A percentile compares a stretch with the other conserved stretches of the same genome.
These are phyloP conservation scores for Amblyopsis hoosieri DNA, from an alignment of 2,797 vertebrate genomes.

Conservation along the genomic window DNA sequence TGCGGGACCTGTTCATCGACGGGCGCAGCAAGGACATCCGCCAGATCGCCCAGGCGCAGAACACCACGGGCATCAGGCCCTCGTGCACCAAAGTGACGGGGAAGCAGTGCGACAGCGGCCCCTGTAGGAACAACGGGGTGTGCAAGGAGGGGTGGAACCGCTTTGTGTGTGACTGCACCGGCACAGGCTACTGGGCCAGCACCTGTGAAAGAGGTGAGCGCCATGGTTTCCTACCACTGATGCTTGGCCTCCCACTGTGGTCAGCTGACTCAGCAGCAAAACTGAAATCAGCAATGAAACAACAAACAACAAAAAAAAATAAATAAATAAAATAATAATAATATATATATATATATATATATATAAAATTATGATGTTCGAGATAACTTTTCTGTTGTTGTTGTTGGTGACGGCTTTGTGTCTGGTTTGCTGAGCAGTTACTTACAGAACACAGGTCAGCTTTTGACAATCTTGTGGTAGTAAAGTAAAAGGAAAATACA, in stretches of 20 bases:
- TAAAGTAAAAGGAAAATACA: no score
- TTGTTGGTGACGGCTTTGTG: no score
- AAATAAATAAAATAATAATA: no score
- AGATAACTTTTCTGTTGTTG: no score
- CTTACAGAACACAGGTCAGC: not conserved
- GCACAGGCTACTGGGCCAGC: slow-evolving; percentile 91
- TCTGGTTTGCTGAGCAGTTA: no score
- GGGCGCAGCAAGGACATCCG: slow-evolving; percentile 96
- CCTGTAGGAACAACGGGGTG: slow-evolving; percentile 89
- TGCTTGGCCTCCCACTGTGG: no score
- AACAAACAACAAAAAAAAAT: no score
- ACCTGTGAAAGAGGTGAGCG: slow-evolving; percentile 92
- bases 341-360: no score
- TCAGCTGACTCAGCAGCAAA: no score
- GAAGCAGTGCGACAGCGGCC: slow-evolving; percentile 92
- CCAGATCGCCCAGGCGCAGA: slow-evolving; percentile 91
- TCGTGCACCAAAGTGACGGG: slow-evolving; percentile 86
- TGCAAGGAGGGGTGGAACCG: slow-evolving; percentile 98
- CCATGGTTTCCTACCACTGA: not conserved
- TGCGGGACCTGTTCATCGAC: slow-evolving; percentile 94
- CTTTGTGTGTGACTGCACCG: slow-evolving; percentile 94
- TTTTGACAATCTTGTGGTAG: not conserved
- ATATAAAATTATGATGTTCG: no score
- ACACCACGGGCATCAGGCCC: slow-evolving; percentile 87
- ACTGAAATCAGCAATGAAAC: no score